Conservation (phyloP, 1,140 invertebrate species). For the Riptortus pedestris region DNA sequence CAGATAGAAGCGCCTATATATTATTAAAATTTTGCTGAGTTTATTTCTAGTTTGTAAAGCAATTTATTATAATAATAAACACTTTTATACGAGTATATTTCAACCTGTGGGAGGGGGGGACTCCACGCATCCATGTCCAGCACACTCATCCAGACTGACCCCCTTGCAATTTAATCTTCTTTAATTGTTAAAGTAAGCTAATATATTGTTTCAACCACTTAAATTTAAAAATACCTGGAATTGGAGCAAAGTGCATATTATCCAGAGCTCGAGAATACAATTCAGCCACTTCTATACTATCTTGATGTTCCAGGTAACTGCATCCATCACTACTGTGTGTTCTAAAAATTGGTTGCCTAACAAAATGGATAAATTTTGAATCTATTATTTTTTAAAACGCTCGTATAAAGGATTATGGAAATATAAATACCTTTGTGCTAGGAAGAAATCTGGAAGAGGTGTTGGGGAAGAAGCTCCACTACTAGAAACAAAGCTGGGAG, state of each 20-base stretch:
- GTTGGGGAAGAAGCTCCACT: conserved; percentile 57
- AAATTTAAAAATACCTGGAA: conserved; percentile 22
- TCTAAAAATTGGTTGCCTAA: not conserved
- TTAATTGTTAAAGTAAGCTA: conserved; percentile 34
- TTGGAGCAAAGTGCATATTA: conserved; percentile 22
- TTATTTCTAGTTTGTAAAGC: too few species aligned
- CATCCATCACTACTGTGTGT: not conserved
- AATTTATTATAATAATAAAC: too few species aligned
- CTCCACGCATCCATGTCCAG: too few species aligned
- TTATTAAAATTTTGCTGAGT: too few species aligned
- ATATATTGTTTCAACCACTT: conserved; percentile 31
- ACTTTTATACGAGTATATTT: too few species aligned
- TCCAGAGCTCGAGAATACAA: conserved; percentile 22
- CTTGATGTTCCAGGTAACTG: conserved; percentile 25
- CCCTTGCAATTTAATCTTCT: conserved; percentile 32
- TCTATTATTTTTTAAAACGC: not conserved
- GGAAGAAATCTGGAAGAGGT: conserved; percentile 43
- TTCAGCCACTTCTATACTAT: conserved; percentile 30
- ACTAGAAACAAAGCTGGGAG: conserved; percentile 49
- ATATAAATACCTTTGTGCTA: conserved; percentile 28
- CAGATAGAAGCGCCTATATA: too few species aligned
- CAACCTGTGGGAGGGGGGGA: too few species aligned
- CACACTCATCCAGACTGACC: conserved; percentile 1
- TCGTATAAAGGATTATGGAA: not conserved
- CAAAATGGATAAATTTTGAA: too few species aligned